Evolutionary conservation across 2,113 vertebrate genomes (phyloP).

Genomic region (Atherinomorus stipes): DNA sequence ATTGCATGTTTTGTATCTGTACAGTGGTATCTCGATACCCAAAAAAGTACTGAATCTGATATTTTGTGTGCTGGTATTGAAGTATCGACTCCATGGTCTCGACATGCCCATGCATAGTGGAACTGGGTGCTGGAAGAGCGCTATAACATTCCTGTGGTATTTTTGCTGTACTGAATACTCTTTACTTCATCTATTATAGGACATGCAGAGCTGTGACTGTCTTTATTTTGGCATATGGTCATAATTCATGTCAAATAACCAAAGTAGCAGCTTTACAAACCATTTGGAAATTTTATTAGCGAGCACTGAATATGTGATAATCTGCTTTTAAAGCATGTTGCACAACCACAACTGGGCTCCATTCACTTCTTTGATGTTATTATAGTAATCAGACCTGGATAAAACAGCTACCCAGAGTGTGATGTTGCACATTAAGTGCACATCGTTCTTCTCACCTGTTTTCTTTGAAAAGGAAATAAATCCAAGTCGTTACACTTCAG

Average conservation of each 20-base stretch:
- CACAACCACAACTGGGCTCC: slow-evolving; percentile 47
- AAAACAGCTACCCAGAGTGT: slow-evolving; percentile 1
- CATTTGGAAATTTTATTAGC: slow-evolving; percentile 57
- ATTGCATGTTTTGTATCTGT: too few relatives aligned
- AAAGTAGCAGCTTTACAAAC: slow-evolving; percentile 28
- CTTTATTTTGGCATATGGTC: slow-evolving; percentile 57
- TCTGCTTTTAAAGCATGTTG: slow-evolving; percentile 51
- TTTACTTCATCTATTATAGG: slow-evolving; percentile 9
- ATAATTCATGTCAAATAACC: slow-evolving; percentile 51
- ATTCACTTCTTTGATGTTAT: slow-evolving; percentile 48
- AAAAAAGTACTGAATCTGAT: too few relatives aligned
- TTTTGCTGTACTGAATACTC: background rate
- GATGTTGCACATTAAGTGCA: slow-evolving; percentile 19
- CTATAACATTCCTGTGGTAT: slow-evolving; percentile 2
- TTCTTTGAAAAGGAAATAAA: slow-evolving; percentile 55
- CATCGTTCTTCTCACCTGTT: slow-evolving; percentile 37
- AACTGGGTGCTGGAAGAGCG: slow-evolving; percentile 43
- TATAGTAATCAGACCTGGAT: slow-evolving; percentile 32
- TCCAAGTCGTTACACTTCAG: slow-evolving; percentile 21
- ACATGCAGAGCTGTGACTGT: slow-evolving; percentile 1
- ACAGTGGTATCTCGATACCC: too few relatives aligned
- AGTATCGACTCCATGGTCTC: too few relatives aligned
- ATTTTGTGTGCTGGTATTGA: too few relatives aligned
- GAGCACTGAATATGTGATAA: slow-evolving; percentile 36
- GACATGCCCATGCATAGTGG: too few relatives aligned